Base-by-base conservation (phyloP, 2,113 vertebrate genomes). In the Tetraodon nigroviridis region DNA sequence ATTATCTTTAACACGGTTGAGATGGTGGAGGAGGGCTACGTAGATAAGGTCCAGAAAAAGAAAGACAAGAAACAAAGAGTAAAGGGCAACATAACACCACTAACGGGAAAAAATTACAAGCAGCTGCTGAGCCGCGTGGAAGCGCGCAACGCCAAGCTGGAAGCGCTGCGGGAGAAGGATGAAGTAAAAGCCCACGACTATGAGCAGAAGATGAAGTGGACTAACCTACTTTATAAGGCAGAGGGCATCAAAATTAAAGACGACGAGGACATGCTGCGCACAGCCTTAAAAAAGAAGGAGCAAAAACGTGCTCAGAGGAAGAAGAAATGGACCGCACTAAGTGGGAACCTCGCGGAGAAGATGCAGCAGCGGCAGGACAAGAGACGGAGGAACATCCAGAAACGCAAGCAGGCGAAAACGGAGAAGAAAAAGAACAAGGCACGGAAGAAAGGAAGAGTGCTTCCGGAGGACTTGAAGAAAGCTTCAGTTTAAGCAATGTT, bases 21-120 rank as follows among this genome's bases (percentile, higher is more conserved):
- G 61, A 90, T 90, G 2, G 88, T 79, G 17, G 92, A 92, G 0
- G 79, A 87, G 12, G 42, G 40, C 0, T 92, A 90, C 0, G 51
- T 90, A 45, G 89, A 84, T 78, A 92, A 88, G 73, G 58, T 82
- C 0, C 76, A 90, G 81, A 90, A 88, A 29, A 89, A 90, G 78
- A 92, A 86, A 57, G 87, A 90, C 59, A 95, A 91, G 84, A 90
- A 90, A 72, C 86, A 80, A 74, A 73, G 59, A 0, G 53, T 92
- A 40, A 98, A 98, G 75, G 95, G 95, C 42, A 89, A 91, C 3
- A 76, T 96, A 10, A 93, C 95, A 0, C 95, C 97, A 0, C 87
- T 99, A 63, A 93, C 91, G 0, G 97, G 97, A 14, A 94, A 68
- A 63, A 99, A 98, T 86, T 98, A 94, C 84, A 94, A 95, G 75